Evolutionary conservation across 1,140 invertebrate genomes (phyloP).

Genomic region (Pseudomyrmex flavicornis): DNA sequence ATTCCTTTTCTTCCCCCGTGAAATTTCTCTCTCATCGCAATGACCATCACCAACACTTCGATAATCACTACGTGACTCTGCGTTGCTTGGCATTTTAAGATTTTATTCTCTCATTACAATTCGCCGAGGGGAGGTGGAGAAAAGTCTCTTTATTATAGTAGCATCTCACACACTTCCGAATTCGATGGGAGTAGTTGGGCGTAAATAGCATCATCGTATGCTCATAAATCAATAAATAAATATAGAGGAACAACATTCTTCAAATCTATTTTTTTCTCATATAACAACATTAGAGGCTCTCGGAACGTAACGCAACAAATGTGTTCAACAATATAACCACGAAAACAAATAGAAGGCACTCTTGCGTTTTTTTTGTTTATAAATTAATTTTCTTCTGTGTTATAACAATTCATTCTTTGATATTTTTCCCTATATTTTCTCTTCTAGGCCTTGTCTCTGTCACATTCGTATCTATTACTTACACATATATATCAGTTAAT

Average conservation of each 20-base stretch:
- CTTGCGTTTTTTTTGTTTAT: constrained; percentile 80
- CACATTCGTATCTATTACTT: constrained; percentile 63
- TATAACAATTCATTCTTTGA: constrained; percentile 74
- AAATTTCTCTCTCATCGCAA: constrained; percentile 23
- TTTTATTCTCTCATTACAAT: constrained; percentile 62
- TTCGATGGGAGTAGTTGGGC: constrained; percentile 74
- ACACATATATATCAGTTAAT: constrained; percentile 14
- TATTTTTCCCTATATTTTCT: constrained; percentile 67
- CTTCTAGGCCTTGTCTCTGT: constrained; percentile 75
- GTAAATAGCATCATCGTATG: constrained; percentile 24
- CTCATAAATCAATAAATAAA: constrained; percentile 82
- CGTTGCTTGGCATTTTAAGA: constrained; percentile 53
- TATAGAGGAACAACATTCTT: constrained; percentile 83
- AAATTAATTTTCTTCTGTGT: constrained; percentile 80
- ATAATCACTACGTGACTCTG: constrained; percentile 19
- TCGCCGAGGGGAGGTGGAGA: background rate
- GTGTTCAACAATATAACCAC: constrained; percentile 83
- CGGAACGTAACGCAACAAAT: constrained; percentile 83
- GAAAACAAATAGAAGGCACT: constrained; percentile 85
- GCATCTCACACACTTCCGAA: constrained; percentile 76
- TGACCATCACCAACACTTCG: constrained; percentile 8
- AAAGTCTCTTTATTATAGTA: constrained; percentile 53
- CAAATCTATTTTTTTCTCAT: constrained; percentile 78
- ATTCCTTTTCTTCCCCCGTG: constrained; percentile 57
- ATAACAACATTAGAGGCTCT: constrained; percentile 85